Conservation (phyloP, 2,797 vertebrate genomes). For the Discoglossus pictus region DNA sequence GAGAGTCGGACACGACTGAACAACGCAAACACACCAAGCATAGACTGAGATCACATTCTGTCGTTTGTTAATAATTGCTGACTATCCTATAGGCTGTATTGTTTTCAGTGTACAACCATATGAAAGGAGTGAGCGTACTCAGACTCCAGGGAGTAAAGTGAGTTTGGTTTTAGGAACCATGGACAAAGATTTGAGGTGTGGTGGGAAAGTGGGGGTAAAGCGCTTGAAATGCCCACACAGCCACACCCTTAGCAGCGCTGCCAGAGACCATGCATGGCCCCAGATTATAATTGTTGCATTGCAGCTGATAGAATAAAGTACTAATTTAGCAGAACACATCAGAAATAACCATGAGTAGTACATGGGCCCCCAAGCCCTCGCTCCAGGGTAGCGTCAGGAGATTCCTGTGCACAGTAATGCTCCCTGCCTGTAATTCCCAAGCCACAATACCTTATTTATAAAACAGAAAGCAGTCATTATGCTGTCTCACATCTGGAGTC, state of each 20-base stretch:
- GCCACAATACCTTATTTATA: constrained; percentile 38
- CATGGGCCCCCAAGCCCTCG: constrained; percentile 3
- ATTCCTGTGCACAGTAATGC: not conserved
- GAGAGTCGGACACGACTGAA: no score
- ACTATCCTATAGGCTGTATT: no score
- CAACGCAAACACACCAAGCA: no score
- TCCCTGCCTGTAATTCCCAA: constrained; percentile 30
- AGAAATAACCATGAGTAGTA: not conserved
- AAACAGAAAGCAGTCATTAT: constrained; percentile 31
- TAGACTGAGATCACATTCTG: no score
- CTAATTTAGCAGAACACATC: not conserved
- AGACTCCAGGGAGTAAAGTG: no score
- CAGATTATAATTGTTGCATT: constrained; percentile 15
- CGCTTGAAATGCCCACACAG: not conserved
- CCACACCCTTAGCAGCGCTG: not conserved
- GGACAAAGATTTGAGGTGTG: not conserved
- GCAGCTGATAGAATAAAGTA: constrained; percentile 6
- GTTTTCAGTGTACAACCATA: no score
- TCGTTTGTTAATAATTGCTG: no score
- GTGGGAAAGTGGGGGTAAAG: not conserved
- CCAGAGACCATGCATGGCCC: not conserved
- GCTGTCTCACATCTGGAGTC: constrained; percentile 32
- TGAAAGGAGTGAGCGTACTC: no score
- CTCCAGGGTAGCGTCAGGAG: not conserved
- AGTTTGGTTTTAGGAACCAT: no score